A percentile compares a stretch with the other conserved stretches of the same genome.
phyloP scores from a whole-genome alignment of 2,888 invertebrate genomes.

The Coleophora deauratella region DNA sequence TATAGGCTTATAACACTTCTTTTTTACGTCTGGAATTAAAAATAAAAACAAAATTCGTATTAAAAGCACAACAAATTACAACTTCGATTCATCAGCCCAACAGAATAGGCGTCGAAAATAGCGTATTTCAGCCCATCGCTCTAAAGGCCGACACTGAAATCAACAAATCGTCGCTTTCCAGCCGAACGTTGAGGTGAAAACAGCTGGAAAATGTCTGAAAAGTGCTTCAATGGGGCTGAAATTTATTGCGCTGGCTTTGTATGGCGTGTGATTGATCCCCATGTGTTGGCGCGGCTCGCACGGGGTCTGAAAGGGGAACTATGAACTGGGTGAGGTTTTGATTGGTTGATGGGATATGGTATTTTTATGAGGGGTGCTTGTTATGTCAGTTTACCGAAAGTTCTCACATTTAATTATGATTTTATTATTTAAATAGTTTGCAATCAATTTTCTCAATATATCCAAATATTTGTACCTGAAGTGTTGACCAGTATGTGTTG shows the following conservation, averaged over 20 bases:
- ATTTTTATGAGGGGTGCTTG: too few species aligned
- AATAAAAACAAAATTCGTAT: too few species aligned
- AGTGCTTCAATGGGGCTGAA: conserved; percentile 31
- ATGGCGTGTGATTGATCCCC: conserved; percentile 47
- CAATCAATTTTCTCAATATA: too few species aligned
- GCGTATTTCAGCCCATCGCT: conserved; percentile 7
- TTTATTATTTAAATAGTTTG: too few species aligned
- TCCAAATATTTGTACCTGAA: too few species aligned
- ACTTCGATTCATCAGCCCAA: conserved; percentile 3
- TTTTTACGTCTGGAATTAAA: too few species aligned
- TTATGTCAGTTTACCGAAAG: too few species aligned
- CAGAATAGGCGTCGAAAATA: conserved; percentile 15
- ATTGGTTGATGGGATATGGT: too few species aligned
- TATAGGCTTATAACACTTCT: too few species aligned
- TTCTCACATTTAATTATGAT: too few species aligned
- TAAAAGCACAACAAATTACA: background rate
- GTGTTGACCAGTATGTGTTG: too few species aligned
- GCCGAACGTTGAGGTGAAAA: conserved; percentile 48
- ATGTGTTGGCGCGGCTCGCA: conserved; percentile 27
- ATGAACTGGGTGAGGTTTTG: background rate
- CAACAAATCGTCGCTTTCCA: conserved; percentile 32
- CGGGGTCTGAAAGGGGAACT: conserved; percentile 14
- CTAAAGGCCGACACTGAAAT: conserved; percentile 17
- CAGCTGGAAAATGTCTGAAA: conserved; percentile 50
- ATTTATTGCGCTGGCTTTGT: conserved; percentile 50